Percentiles rank a stretch among this genome's conserved stretches.
phyloP scores from a whole-genome alignment of 2,888 invertebrate genomes.

The Nebria salina region DNA sequence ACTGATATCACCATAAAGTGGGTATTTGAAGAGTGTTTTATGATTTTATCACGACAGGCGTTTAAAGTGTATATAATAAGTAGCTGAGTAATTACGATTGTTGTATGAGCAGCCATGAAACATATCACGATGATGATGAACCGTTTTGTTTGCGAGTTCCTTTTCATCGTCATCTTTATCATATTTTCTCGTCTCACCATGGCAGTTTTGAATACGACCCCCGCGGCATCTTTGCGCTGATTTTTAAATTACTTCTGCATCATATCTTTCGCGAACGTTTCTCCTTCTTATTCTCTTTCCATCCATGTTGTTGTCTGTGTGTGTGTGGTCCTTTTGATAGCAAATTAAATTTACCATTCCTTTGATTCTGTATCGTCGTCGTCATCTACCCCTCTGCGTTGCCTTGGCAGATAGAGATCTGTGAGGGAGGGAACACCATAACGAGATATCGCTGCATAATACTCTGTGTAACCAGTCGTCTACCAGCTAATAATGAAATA shows the following conservation, averaged over 20 bases:
- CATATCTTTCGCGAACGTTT: constrained; percentile 31
- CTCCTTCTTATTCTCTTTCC: background rate
- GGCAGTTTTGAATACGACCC: background rate
- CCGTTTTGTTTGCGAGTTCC: constrained; percentile 19
- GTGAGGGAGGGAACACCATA: constrained; percentile 19
- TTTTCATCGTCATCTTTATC: constrained; percentile 12
- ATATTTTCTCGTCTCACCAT: constrained; percentile 3
- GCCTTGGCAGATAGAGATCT: background rate
- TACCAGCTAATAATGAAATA: constrained; percentile 38
- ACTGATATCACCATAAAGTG: too few relatives aligned
- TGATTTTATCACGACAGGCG: background rate
- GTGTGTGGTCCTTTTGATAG: constrained; percentile 43
- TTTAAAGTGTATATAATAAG: background rate
- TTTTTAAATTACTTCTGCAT: constrained; percentile 47
- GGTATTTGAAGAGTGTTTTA: too few relatives aligned
- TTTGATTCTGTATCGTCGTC: constrained; percentile 43
- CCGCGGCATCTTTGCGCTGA: constrained; percentile 30
- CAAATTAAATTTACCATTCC: constrained; percentile 46
- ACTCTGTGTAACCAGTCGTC: constrained; percentile 12
- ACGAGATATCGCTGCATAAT: constrained; percentile 39
- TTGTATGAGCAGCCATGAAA: background rate
- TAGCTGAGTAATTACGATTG: constrained; percentile 16
- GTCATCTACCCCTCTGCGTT: background rate
- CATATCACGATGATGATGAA: background rate
- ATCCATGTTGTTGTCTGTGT: constrained; percentile 19